These are phyloP conservation scores for Apeira syringaria DNA, from an alignment of 2,888 invertebrate species.

Conservation along the genomic window DNA sequence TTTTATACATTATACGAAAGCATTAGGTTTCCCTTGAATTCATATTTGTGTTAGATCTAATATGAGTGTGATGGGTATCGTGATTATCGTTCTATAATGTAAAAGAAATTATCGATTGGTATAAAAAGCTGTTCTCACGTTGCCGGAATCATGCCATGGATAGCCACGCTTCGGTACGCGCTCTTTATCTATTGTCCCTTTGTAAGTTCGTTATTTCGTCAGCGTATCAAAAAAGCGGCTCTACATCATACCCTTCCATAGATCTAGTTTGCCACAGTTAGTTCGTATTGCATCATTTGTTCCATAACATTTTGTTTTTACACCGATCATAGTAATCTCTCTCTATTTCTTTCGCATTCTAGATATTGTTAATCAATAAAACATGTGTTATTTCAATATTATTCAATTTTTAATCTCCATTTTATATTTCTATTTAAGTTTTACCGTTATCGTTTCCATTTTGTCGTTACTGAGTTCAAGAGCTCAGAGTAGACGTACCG, in stretches of 20 bases:
- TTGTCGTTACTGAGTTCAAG: slow-evolving; percentile 58
- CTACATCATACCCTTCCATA: slow-evolving; percentile 54
- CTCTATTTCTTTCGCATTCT: slow-evolving; percentile 41
- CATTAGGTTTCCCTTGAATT: too few species aligned
- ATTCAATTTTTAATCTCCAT: too few species aligned
- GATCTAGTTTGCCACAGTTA: slow-evolving; percentile 72
- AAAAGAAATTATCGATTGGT: slow-evolving; percentile 53
- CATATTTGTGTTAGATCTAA: too few species aligned
- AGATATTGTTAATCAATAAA: too few species aligned
- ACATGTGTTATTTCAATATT: too few species aligned
- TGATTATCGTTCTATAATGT: slow-evolving; percentile 49
- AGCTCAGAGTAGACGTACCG: slow-evolving; percentile 59
- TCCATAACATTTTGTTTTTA: slow-evolving; percentile 59
- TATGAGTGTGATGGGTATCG: slow-evolving; percentile 27
- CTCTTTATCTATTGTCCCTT: slow-evolving; percentile 74
- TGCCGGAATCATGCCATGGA: slow-evolving; percentile 66
- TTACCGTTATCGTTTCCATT: slow-evolving; percentile 49
- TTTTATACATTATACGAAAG: too few species aligned
- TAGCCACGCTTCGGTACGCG: slow-evolving; percentile 76
- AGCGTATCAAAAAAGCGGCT: slow-evolving; percentile 63
- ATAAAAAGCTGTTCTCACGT: slow-evolving; percentile 75
- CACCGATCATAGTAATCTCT: slow-evolving; percentile 48
- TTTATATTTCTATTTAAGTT: slow-evolving; percentile 45
- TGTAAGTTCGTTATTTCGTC: slow-evolving; percentile 67
- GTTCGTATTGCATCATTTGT: slow-evolving; percentile 72